Evolutionary conservation across 2,888 invertebrate genomes (phyloP), one percentile per base, ranked within the genome.

Genomic region (Protophormia terraenovae): DNA sequence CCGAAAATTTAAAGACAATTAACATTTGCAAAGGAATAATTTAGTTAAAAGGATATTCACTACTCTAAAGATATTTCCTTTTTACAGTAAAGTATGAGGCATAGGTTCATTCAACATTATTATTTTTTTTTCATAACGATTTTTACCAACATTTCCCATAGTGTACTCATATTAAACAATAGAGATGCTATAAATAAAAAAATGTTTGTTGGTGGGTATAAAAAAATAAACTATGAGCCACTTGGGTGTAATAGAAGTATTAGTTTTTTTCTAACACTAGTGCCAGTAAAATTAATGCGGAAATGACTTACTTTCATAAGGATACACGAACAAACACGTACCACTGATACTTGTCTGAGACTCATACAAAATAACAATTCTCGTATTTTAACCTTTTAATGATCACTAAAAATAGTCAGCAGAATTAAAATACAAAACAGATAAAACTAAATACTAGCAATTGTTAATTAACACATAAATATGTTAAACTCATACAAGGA

Each of bases 241-340:
- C 67, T 69, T 75, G 81, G 60, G 67, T 80, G n/a, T 24, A 47
- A 47, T 60, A 45, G 27, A 62, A 53, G 50, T 60, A 75, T 67
- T 75, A 58, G 50, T 47, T 58, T 64, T 32, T 41, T 10, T 50
- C 19, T 55, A 50, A 50, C 24, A 64, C 58, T 66, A 80, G 45
- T 55, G 45, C n/a, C 60, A 41, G 62, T 76, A 47, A 69, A 82
- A 41, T 35, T 71, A 76, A 82, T 82, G 71, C 82, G 82, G 82
- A 82, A 82, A 76, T 82, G 71, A 64, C 76, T 71, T 76, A 82
- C 76, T 82, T 76, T 82, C n/a, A 27, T 62, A 64, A 82, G 47
- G 76, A 82, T 69, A 64, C 35, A 71, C 19, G 45, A 66, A 67
- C 47, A 55, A 50, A 67, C 73, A 81, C 67, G 73, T 81, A 29